Percentiles rank a stretch among this genome's conserved stretches.
These are phyloP conservation scores for Synanthedon myopaeformis DNA, from an alignment of 2,888 invertebrate genomes.

Conservation along the genomic window DNA sequence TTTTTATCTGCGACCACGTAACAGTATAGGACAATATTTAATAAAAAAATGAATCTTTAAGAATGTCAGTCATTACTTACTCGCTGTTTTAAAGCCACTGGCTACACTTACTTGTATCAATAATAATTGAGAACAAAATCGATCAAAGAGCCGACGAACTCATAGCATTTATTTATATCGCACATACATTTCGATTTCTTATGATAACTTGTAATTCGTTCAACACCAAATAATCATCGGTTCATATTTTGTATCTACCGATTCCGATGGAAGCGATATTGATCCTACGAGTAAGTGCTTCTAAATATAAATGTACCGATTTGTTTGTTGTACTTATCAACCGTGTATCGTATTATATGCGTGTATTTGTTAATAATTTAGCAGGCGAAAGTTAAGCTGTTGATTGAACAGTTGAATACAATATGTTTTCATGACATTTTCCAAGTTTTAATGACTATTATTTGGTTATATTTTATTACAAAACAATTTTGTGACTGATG, in stretches of 20 bases:
- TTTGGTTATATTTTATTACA: too few relatives aligned
- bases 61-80: too few relatives aligned
- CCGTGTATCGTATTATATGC: background rate
- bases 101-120: too few relatives aligned
- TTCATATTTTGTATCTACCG: background rate
- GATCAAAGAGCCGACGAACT: background rate
- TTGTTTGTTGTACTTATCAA: background rate
- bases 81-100: too few relatives aligned
- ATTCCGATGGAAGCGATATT: too few relatives aligned
- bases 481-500: too few relatives aligned
- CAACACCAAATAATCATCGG: background rate
- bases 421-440: background rate
- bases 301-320: too few relatives aligned
- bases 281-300: too few relatives aligned
- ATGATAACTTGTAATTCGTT: background rate
- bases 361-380: background rate
- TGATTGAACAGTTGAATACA: background rate
- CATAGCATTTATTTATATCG: background rate
- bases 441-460: background rate
- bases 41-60: too few relatives aligned
- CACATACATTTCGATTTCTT: background rate
- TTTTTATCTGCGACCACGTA: too few relatives aligned
- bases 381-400: background rate
- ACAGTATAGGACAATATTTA: too few relatives aligned
- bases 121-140: too few relatives aligned